These are phyloP conservation scores for Drosophila nr. fundita DNA, from an alignment of 2,888 invertebrate genomes.

Conservation along the genomic window DNA sequence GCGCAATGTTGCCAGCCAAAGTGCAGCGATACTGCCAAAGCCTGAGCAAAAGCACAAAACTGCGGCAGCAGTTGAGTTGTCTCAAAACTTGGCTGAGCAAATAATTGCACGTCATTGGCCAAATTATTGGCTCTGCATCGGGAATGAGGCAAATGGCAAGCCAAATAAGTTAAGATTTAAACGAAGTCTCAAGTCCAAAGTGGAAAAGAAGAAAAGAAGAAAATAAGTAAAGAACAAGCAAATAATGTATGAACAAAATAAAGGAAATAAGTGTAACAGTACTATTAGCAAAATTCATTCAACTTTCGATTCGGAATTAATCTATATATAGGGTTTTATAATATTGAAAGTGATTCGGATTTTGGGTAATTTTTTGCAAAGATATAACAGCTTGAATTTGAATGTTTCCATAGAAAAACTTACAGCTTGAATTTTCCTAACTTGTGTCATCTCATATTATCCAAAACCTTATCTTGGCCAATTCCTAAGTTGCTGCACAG, in stretches of 20 bases:
- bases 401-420: not conserved
- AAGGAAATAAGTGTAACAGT: not conserved
- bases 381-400: not conserved
- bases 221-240: too few species aligned
- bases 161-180: slow-evolving; percentile 12
- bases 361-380: not conserved
- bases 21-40: slow-evolving; percentile 13
- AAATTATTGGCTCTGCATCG: slow-evolving; percentile 66
- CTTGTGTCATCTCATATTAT: too few species aligned
- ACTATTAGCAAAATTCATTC: not conserved
- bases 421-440: too few species aligned
- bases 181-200: not conserved
- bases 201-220: not conserved
- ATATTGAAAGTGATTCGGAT: not conserved
- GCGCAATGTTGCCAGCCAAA: slow-evolving; percentile 45
- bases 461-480: too few species aligned
- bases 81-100: slow-evolving; percentile 67
- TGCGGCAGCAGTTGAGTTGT: slow-evolving; percentile 15
- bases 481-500: too few species aligned
- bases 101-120: slow-evolving; percentile 77
- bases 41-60: not conserved
- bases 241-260: slow-evolving; percentile 1
- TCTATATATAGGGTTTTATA: not conserved
- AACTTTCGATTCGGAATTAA: not conserved
- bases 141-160: slow-evolving; percentile 9